Conservation (phyloP, 2,888 invertebrate species). For the Epinotia bilunana region DNA sequence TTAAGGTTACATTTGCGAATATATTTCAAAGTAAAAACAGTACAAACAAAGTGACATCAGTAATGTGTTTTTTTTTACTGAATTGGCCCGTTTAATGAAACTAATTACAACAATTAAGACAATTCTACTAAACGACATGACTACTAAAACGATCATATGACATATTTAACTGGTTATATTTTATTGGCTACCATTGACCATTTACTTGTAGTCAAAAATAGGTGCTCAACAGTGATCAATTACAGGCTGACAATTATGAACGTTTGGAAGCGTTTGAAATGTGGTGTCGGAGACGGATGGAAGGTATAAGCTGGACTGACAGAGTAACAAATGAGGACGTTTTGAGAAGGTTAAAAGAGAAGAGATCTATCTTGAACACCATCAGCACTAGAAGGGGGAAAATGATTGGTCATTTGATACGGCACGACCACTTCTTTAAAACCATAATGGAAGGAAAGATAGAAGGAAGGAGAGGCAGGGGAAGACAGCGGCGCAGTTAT, state of each 20-base stretch:
- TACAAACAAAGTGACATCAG: background rate
- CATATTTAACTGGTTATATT: background rate
- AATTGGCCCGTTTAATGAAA: conserved; percentile 4
- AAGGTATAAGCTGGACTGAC: no score
- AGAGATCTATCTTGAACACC: no score
- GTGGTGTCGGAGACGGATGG: no score
- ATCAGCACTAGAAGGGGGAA: no score
- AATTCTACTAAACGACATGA: background rate
- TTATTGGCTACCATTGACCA: background rate
- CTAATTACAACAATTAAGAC: conserved; percentile 17
- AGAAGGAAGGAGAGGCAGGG: no score
- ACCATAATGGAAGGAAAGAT: no score
- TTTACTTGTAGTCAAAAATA: background rate
- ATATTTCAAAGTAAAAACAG: background rate
- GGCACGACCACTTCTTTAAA: no score
- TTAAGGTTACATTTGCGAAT: background rate
- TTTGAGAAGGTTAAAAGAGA: no score
- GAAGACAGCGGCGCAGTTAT: no score
- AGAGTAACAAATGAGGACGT: no score
- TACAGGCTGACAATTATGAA: background rate
- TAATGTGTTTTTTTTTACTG: background rate
- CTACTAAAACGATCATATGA: background rate
- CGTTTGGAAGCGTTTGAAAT: no score
- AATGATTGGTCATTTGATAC: no score
- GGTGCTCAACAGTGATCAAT: background rate